Conservation (phyloP, 2,797 vertebrate genomes). For the Manis pentadactyla region DNA sequence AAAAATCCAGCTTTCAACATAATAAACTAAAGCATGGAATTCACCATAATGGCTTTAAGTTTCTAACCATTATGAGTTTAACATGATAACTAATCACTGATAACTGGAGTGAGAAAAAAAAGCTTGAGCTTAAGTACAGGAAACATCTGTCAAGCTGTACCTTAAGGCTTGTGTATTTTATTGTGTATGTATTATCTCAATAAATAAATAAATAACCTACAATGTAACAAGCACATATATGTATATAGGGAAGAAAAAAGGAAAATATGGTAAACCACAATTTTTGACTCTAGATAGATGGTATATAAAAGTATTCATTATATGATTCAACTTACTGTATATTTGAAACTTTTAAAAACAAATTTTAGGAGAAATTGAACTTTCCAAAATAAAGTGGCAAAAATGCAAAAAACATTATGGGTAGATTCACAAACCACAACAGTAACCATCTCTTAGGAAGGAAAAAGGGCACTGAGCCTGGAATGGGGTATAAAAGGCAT, state of each 20-base stretch:
- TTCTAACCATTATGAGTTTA: conserved; percentile 24
- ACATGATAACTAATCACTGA: not conserved
- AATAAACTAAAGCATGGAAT: not conserved
- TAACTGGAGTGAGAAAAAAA: not conserved
- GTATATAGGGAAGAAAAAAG: not conserved
- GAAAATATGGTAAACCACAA: not conserved
- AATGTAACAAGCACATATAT: not conserved
- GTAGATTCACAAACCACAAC: not conserved
- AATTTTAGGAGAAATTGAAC: not conserved
- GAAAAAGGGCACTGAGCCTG: not conserved
- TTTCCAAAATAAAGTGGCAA: not conserved
- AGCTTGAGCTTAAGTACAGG: not conserved
- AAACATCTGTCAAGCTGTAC: not conserved
- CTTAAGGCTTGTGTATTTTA: no score
- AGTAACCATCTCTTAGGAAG: not conserved
- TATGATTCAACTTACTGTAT: not conserved
- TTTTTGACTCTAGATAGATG: not conserved
- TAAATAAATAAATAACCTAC: not conserved
- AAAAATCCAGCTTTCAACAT: conserved; percentile 13
- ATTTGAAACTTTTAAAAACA: not conserved
- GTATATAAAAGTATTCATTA: not conserved
- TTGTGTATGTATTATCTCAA: no score
- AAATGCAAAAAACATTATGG: not conserved
- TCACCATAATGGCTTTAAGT: not conserved
- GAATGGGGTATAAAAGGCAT: not conserved